Base-by-base conservation (phyloP, 2,113 vertebrate species). In the Athene cunicularia region DNA sequence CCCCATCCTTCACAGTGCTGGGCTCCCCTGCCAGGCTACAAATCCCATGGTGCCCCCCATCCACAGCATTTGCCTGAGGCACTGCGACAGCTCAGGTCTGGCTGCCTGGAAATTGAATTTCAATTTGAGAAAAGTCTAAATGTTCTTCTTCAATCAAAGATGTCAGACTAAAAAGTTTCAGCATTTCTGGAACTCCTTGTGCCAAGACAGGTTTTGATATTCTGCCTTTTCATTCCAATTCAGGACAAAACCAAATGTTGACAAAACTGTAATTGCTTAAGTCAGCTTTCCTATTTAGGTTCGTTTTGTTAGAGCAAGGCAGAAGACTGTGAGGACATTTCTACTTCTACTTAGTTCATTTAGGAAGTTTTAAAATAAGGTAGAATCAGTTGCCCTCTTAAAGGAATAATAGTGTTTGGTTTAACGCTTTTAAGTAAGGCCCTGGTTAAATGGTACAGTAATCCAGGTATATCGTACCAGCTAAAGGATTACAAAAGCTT, bases 131-230 rank as follows among this genome's bases (percentile, higher is more conserved):
- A 93, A 93, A 93, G 39, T 73, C 88, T 95, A 94, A 95, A 95
- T 72, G 77, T 70, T 97, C 90, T 95, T 96, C 68, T 80, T 95
- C 91, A 93, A 73, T 87, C 73, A 91, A 95, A 97, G 80, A 80
- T 90, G 77, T 95, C 91, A 90, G 74, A 39, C 56, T 43, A 72
- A 85, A 85, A 97, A 73, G 73, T 96, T 94, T 58, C 73, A 41
- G n/a, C 6, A 2, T 68, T 87, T 95, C 89, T 80, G 58, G 62
- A 93, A 91, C 58, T 93, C 53, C 27, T 73, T 45, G 59, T 85
- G 62, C 80, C 62, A 58, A 85, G 62, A 50, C 0, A 1, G 18
- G 41, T 79, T 95, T 93, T 95, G 70, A 82, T 91, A 95, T 82
- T 87, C 49, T n/a, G 37, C 41, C 9, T 87, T 91, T 93, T 94